Percentiles rank a stretch among this genome's conserved stretches.
Evolutionary conservation across 2,113 vertebrate species (phyloP).

Genomic region (Vireo altiloquus): DNA sequence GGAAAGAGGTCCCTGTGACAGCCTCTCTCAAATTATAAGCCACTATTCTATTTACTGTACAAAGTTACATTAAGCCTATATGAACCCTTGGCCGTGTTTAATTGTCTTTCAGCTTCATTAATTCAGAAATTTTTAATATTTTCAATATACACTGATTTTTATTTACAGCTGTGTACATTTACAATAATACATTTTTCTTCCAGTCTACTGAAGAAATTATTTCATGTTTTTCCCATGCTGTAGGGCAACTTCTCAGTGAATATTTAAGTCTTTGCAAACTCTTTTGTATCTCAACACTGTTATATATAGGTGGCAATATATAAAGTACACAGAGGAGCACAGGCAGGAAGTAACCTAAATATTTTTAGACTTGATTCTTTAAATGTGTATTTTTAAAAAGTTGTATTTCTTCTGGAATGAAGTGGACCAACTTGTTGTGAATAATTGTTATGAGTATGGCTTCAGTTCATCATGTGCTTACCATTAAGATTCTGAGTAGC

Average conservation of each 20-base stretch:
- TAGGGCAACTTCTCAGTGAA: background rate
- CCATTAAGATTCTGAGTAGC: background rate
- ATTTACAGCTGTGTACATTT: background rate
- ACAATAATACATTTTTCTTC: background rate
- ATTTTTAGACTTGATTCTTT: background rate
- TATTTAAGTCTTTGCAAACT: background rate
- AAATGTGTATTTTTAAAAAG: background rate
- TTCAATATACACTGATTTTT: background rate
- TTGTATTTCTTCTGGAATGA: background rate
- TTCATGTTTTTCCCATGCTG: background rate
- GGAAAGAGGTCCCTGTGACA: background rate
- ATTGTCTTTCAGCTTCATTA: background rate
- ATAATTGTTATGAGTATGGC: background rate
- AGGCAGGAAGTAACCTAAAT: background rate
- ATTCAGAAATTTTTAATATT: background rate
- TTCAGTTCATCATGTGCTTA: background rate
- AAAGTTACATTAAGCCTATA: background rate
- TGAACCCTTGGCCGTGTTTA: background rate
- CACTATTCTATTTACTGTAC: background rate
- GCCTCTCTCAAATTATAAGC: background rate
- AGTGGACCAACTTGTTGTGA: background rate
- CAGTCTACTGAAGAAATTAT: background rate
- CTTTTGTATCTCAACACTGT: background rate
- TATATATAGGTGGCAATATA: background rate
- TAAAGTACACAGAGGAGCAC: background rate